phyloP scores from a whole-genome alignment of 2,113 vertebrate genomes.

The Lampris incognitus region DNA sequence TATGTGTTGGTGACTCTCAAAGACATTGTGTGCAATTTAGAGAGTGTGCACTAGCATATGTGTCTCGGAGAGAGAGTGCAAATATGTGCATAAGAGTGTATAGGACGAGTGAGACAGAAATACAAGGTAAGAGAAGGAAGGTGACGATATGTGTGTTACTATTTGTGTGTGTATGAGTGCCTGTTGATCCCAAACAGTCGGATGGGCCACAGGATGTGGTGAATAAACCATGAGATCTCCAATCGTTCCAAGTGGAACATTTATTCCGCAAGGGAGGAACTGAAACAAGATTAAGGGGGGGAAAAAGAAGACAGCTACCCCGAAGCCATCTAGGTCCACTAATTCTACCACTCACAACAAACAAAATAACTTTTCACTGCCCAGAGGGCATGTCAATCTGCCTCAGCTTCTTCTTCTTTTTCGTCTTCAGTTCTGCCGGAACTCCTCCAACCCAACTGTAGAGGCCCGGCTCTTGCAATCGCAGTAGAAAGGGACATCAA shows the following conservation, averaged over 20 bases:
- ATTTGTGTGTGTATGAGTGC: constrained; percentile 4
- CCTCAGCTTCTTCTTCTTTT: constrained; percentile 19
- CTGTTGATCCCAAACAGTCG: constrained; percentile 47
- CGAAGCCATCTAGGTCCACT: constrained; percentile 25
- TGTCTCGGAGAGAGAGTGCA: not conserved
- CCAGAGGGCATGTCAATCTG: not conserved
- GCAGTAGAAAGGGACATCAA: not conserved
- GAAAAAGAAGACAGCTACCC: not conserved
- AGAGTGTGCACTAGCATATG: too few relatives aligned
- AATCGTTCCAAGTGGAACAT: constrained; percentile 56
- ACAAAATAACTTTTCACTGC: constrained; percentile 11
- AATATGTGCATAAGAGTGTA: constrained; percentile 13
- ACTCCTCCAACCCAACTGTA: constrained; percentile 4
- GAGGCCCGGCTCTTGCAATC: not conserved
- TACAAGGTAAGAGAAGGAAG: too few relatives aligned
- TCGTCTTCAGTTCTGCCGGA: constrained; percentile 21
- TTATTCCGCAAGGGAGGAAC: constrained; percentile 42
- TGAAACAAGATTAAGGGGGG: constrained; percentile 6
- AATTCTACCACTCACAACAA: constrained; percentile 22
- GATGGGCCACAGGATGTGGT: constrained; percentile 61
- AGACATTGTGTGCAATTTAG: too few relatives aligned
- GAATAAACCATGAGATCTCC: constrained; percentile 73
- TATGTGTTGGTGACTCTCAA: too few relatives aligned
- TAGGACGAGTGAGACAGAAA: not conserved
- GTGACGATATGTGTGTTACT: not conserved